These are phyloP conservation scores for Dendrocopos noguchii DNA, from an alignment of 2,113 vertebrate genomes.

Conservation along the genomic window DNA sequence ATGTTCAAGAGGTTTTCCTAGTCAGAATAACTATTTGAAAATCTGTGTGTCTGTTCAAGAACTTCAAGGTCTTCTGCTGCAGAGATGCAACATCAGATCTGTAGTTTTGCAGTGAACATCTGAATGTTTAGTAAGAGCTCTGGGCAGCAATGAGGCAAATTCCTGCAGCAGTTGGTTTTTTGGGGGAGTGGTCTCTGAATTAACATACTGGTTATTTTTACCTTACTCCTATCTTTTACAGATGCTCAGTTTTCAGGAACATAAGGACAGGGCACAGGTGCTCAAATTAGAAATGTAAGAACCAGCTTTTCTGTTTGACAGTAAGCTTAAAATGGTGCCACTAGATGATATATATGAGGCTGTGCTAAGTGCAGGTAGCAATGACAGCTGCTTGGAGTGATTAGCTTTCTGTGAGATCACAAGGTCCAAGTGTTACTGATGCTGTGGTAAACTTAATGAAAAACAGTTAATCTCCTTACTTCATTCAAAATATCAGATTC, in stretches of 20 bases:
- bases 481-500: too few relatives aligned
- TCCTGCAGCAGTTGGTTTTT: background rate
- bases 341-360: accelerated
- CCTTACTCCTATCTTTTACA: background rate
- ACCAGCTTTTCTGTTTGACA: background rate
- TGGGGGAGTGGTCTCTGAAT: background rate
- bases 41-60: background rate
- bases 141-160: background rate
- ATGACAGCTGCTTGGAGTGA: background rate
- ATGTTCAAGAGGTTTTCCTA: background rate
- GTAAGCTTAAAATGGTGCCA: background rate
- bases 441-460: too few relatives aligned
- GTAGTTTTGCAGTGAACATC: background rate
- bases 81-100: background rate
- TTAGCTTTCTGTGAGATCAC: background rate
- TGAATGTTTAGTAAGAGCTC: background rate
- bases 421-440: background rate
- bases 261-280: background rate
- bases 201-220: background rate
- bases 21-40: background rate
- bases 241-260: background rate
- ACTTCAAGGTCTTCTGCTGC: background rate
- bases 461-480: too few relatives aligned
- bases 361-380: background rate
- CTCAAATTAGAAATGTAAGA: background rate